Conservation (phyloP, 2,888 invertebrate genomes). For the Lepidochrysops patricia region DNA sequence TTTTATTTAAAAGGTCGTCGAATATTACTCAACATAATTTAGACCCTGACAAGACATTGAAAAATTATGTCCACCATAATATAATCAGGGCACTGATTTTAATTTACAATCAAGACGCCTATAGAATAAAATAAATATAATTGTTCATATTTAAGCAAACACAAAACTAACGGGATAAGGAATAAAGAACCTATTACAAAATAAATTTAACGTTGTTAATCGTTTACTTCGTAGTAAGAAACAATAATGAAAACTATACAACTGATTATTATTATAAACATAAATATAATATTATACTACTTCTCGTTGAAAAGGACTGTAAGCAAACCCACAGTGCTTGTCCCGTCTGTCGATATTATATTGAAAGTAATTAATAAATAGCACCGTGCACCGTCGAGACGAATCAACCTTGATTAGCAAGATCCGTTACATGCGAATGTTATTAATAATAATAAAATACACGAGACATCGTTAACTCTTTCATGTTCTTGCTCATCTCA, state of each 20-base stretch:
- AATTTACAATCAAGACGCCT: not conserved
- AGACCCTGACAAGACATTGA: conserved; percentile 27
- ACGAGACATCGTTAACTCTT: conserved; percentile 12
- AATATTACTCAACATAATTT: conserved; percentile 29
- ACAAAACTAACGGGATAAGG: no score
- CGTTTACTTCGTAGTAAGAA: no score
- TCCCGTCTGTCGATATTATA: no score
- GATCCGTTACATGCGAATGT: conserved; percentile 2
- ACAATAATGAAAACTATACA: no score
- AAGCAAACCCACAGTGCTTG: no score
- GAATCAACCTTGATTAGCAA: not conserved
- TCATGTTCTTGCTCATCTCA: conserved; percentile 10
- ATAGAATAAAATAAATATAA: no score
- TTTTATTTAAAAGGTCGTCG: conserved; percentile 34
- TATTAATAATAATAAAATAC: conserved; percentile 13
- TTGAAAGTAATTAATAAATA: not conserved
- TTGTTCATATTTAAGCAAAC: no score
- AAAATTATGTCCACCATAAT: conserved; percentile 15
- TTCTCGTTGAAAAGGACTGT: no score
- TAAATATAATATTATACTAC: no score
- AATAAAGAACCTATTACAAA: no score
- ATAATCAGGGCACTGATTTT: not conserved
- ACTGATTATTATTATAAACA: no score
- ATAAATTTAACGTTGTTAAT: no score
- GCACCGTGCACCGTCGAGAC: not conserved